Evolutionary conservation across 2,888 invertebrate genomes (phyloP), one percentile per base, ranked within the genome.

Genomic region (Cephus runcator): DNA sequence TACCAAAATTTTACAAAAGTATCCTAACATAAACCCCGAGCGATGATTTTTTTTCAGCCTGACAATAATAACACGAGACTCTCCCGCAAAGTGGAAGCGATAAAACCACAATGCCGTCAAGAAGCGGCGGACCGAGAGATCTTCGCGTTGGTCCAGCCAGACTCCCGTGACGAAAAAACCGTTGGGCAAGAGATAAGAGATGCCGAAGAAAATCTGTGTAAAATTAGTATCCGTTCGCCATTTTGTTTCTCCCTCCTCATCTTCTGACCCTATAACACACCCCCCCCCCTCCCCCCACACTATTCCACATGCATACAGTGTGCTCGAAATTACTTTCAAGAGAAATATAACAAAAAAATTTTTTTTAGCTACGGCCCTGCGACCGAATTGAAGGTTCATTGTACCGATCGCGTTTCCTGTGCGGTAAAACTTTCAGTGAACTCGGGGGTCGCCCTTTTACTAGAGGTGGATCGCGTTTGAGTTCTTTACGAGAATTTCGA

Each of bases 71-170:
- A 56, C 56, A 56, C 74, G 6, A 4, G n/a, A 83, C 79, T 79
- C 85, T 83, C 84, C 85, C 80, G 82, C 84, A 82, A 82, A 81
- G 83, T 74, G 74, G 74, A 23, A 23, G 2, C 23, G 56, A 56
- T 23, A 56, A 56, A 56, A 56, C 56, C 56, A 23, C 56, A 23
- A 56, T 9, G 9, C 30, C 34, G 69, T 36, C 75, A 79, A 80
- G 71, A 71, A 33, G 71, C 34, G 12, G 31, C 80, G 79, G 11
- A 34, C 33, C 34, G 15, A 71, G 71, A 68, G 69, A 73, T 68
- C 81, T 69, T 79, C 76, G 83, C 85, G 85, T 85, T 85, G 84
- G 84, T 84, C 85, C 78, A 75, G 74, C 36, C 75, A 56, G 56
- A 56, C 76, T 71, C 76, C 69, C 81, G 80, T 74, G 73, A 36